A percentile compares a stretch with the other conserved stretches of the same genome.
Evolutionary conservation across 1,140 invertebrate genomes (phyloP).

Genomic region (Pseudomyrmex flavicornis): DNA sequence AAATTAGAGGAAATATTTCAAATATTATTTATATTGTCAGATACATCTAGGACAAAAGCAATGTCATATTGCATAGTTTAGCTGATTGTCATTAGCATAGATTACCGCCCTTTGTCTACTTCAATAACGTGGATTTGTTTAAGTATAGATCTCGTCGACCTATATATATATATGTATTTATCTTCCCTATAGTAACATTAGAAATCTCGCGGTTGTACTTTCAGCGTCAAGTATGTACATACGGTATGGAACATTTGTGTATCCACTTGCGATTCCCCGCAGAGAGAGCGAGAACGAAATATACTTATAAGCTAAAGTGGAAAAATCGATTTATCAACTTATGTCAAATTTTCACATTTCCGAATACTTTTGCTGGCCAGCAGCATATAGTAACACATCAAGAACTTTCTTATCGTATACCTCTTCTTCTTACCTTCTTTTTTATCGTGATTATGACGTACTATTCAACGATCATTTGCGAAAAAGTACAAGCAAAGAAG

Average conservation of each 20-base stretch:
- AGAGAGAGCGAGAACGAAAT: background rate
- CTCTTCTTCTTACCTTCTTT: background rate
- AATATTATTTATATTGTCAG: background rate
- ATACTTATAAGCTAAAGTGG: constrained; percentile 14
- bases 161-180: constrained; percentile 7
- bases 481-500: constrained; percentile 26
- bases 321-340: constrained; percentile 52
- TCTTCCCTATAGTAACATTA: constrained; percentile 10
- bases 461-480: background rate
- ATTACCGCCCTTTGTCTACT: constrained; percentile 18
- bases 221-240: background rate
- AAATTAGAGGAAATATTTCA: background rate
- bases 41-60: background rate
- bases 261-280: background rate
- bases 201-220: constrained; percentile 15
- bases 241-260: background rate
- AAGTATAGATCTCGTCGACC: background rate
- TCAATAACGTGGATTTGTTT: constrained; percentile 23
- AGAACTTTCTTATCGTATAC: background rate
- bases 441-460: constrained; percentile 30
- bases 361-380: constrained; percentile 18
- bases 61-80: constrained; percentile 25
- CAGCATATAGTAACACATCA: constrained; percentile 1
- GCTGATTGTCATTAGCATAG: constrained; percentile 24
- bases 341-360: constrained; percentile 22